These are phyloP conservation scores for Ramphastos sulfuratus DNA, from an alignment of 2,113 vertebrate genomes.

Conservation along the genomic window DNA sequence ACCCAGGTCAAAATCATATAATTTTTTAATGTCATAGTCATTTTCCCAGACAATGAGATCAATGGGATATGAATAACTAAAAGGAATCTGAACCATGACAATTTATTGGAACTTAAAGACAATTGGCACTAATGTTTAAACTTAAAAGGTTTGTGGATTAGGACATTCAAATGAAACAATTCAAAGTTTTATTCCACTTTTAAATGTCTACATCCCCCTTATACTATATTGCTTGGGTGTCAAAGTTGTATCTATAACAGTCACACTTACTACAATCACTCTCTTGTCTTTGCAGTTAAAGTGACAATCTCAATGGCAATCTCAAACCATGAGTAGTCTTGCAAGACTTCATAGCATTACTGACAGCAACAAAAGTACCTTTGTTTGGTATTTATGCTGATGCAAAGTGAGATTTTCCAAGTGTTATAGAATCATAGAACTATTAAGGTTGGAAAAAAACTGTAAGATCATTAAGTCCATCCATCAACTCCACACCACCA, in stretches of 20 bases:
- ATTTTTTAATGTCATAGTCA: neutral
- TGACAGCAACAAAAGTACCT: neutral
- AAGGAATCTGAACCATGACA: neutral
- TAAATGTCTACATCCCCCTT: neutral
- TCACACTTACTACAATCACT: neutral
- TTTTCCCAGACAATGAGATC: neutral
- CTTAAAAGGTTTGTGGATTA: neutral
- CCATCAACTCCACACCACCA: too few relatives aligned
- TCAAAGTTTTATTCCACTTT: neutral
- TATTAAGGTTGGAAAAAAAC: too few relatives aligned
- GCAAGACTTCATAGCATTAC: neutral
- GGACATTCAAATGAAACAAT: neutral
- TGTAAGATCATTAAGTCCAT: too few relatives aligned
- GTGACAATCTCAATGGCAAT: neutral
- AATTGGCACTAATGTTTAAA: neutral
- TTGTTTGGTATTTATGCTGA: neutral
- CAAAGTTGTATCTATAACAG: neutral
- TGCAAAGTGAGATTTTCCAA: neutral
- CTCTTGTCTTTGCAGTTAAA: neutral
- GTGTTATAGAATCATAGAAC: neutral
- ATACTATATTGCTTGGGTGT: neutral
- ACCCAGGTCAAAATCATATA: rapidly evolving
- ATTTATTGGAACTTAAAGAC: neutral
- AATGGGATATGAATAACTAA: neutral
- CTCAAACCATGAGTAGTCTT: neutral